A percentile compares a stretch with the other conserved stretches of the same genome.
These are phyloP conservation scores for Platichthys stellatus DNA, from an alignment of 2,113 vertebrate genomes.

Conservation along the genomic window DNA sequence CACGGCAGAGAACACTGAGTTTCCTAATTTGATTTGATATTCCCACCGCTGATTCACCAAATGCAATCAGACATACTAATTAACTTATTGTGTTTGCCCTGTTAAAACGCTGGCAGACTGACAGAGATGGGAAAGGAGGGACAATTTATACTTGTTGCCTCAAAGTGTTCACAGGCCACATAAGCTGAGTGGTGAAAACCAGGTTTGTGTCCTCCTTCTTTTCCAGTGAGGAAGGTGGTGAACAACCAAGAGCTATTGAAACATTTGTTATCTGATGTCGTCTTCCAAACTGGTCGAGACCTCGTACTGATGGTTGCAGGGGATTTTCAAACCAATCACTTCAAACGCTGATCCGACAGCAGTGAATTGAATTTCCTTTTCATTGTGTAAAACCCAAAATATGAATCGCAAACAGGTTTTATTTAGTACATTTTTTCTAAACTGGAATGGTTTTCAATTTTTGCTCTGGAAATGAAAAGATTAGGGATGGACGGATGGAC, in stretches of 20 bases:
- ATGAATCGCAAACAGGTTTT: too few relatives aligned
- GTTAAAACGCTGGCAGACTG: slow-evolving; percentile 61
- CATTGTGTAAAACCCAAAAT: too few relatives aligned
- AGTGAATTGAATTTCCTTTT: too few relatives aligned
- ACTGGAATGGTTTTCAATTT: too few relatives aligned
- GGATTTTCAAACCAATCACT: too few relatives aligned
- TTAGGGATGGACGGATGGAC: too few relatives aligned
- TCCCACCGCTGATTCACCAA: slow-evolving; percentile 69
- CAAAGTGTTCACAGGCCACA: slow-evolving; percentile 38
- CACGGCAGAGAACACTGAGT: slow-evolving; percentile 60
- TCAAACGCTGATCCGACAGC: too few relatives aligned
- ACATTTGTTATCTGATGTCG: not conserved
- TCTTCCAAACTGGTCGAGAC: too few relatives aligned
- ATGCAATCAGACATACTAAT: slow-evolving; percentile 77
- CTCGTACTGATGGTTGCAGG: too few relatives aligned
- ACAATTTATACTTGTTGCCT: slow-evolving; percentile 57
- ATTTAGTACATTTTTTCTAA: too few relatives aligned
- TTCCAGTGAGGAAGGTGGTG: not conserved
- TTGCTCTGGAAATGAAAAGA: too few relatives aligned
- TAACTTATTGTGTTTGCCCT: slow-evolving; percentile 68
- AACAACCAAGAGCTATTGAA: not conserved
- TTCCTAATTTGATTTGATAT: slow-evolving; percentile 74
- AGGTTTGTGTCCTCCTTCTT: slow-evolving; percentile 1
- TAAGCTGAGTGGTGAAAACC: not conserved
- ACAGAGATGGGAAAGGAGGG: slow-evolving; percentile 58